phyloP scores from a whole-genome alignment of 2,888 invertebrate genomes.

The Pachycephus smyrnensis region DNA sequence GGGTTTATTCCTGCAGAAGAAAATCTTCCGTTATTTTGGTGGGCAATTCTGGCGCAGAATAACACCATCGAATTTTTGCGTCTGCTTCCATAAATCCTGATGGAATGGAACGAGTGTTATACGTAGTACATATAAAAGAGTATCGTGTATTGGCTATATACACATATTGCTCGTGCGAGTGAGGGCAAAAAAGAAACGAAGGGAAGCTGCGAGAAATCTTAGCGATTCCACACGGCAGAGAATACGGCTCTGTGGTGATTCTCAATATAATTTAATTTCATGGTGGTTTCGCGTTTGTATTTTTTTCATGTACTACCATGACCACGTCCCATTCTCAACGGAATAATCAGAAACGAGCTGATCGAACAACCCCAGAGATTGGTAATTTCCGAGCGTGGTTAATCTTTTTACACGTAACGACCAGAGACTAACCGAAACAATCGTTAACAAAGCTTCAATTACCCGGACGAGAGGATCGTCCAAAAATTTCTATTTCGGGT shows the following conservation, averaged over 20 bases:
- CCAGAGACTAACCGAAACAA: background rate
- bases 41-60: background rate
- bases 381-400: background rate
- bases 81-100: background rate
- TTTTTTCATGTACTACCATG: background rate
- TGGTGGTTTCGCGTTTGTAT: background rate
- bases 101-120: background rate
- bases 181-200: background rate
- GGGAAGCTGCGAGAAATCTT: background rate
- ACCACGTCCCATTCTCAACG: background rate
- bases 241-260: background rate
- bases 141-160: background rate
- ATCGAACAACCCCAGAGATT: background rate
- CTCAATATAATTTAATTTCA: background rate
- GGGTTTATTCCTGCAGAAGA: background rate
- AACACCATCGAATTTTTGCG: background rate
- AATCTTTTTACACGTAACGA: background rate
- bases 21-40: slow-evolving; percentile 2
- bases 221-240: background rate
- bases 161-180: background rate
- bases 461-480: background rate
- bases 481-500: background rate
- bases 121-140: background rate
- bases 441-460: slow-evolving; percentile 1
- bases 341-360: background rate